phyloP scores from a whole-genome alignment of 2,113 vertebrate genomes.

The Neodon shergylaensis region DNA sequence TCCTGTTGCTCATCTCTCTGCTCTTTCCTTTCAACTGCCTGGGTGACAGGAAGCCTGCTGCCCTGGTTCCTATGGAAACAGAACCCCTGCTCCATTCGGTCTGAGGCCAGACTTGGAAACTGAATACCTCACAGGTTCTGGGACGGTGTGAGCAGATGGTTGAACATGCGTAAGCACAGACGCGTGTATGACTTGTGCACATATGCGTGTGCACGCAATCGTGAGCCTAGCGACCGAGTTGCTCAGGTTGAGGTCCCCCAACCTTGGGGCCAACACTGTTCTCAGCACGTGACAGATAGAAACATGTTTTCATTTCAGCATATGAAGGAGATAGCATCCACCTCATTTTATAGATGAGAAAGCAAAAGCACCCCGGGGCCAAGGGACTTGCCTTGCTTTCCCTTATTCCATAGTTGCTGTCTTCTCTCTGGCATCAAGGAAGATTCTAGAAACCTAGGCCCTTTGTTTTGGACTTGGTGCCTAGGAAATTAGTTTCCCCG shows the following conservation, averaged over 20 bases:
- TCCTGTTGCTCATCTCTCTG: fast-evolving
- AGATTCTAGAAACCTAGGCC: neutral
- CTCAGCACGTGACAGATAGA: fast-evolving
- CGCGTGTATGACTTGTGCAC: fast-evolving
- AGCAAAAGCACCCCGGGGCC: fast-evolving
- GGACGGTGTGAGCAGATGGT: neutral
- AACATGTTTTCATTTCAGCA: fast-evolving
- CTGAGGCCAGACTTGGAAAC: neutral
- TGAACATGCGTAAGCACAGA: no score
- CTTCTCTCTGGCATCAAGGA: neutral
- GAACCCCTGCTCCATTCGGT: neutral
- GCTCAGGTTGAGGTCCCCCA: neutral
- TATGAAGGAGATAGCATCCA: fast-evolving
- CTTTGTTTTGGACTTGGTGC: neutral
- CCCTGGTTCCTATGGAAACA: neutral
- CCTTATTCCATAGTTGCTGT: fast-evolving
- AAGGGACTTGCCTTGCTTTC: neutral
- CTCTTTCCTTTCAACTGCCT: neutral
- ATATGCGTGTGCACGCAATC: fast-evolving
- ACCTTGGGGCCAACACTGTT: neutral
- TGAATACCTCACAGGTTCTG: neutral
- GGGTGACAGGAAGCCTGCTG: neutral
- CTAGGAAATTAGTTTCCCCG: neutral
- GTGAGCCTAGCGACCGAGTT: no score
- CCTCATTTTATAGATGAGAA: neutral